Evolutionary conservation across 2,797 vertebrate species (phyloP), one percentile per base, ranked within the genome.

Genomic region (Pogonophryne albipinna): DNA sequence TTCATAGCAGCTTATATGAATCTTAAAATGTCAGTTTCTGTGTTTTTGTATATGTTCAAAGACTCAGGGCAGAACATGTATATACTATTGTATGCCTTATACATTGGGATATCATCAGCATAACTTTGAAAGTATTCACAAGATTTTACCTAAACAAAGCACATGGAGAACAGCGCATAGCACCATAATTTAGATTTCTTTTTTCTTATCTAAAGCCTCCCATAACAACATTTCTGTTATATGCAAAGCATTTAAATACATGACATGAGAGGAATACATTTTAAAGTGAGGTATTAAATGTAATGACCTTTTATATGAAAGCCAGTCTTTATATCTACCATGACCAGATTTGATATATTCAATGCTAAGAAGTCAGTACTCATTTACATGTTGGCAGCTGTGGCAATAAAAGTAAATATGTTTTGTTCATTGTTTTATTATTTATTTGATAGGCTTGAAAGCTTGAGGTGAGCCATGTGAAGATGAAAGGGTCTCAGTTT

Each of bases 1-100:
- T 79, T 69, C 13, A 17, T 41, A 42, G 42, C 12, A 3, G 4
- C 44, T 59, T 12, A 59, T 59, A 14, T 27, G 4, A 75, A 66
- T 74, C 12, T 19, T 38, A 78, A 74, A 71, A 68, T 2, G 12
- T 66, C 50, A 68, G 46, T 61, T 44, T 74, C n/a, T 42, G 8
- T 55, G 20, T 46, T 16, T 34, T 23, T 59, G 27, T 1, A 56
- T 56, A 16, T 49, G 17, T 50, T 64, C 17, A 62, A 5, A 27
- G 7, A 53, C 19, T 20, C 9, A 23, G 27, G 27, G 27, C 27
- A 27, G 27, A 27, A 27, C 4, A 27, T 46, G 0, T 61, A 34
- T 31, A 31, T 13, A 31, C 47, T 62, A 46, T 23, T 61, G 14
- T 23, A 16, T 46, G 27, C 4, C 3, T 13, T 38, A 42, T 4